Evolutionary conservation across 2,113 vertebrate species (phyloP).

Genomic region (Gymnobelideus leadbeateri): DNA sequence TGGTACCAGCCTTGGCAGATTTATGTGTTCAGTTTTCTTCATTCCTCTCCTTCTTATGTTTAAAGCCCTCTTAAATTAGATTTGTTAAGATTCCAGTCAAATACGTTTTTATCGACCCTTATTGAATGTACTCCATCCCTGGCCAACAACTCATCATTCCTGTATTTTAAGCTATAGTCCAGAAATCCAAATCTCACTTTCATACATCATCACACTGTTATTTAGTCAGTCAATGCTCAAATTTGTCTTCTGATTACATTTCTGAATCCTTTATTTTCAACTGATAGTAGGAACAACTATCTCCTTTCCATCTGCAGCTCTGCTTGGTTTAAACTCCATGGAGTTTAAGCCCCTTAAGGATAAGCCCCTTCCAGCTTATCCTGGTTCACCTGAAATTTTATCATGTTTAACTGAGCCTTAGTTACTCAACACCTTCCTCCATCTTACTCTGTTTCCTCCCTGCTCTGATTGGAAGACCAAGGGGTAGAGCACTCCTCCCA

Average conservation of each 20-base stretch:
- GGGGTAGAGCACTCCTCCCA: background rate
- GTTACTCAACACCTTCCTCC: background rate
- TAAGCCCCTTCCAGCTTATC: background rate
- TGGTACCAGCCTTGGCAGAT: background rate
- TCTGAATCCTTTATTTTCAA: background rate
- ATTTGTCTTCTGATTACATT: background rate
- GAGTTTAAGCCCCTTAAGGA: background rate
- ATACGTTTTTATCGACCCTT: background rate
- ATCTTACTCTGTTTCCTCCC: no score
- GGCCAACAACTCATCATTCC: background rate
- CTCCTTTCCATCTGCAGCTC: background rate
- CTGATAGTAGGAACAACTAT: background rate
- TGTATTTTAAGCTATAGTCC: background rate
- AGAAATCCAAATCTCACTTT: background rate
- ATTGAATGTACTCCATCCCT: background rate
- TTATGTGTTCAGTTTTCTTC: background rate
- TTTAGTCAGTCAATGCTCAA: background rate
- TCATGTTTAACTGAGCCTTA: background rate
- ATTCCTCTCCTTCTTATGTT: background rate
- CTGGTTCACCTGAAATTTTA: background rate
- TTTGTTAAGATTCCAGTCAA: background rate
- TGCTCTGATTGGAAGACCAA: background rate
- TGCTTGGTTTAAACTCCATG: background rate
- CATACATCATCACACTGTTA: background rate
- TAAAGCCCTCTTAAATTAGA: background rate